These are phyloP conservation scores for Heterotis niloticus DNA, from an alignment of 2,113 vertebrate genomes.

Conservation along the genomic window DNA sequence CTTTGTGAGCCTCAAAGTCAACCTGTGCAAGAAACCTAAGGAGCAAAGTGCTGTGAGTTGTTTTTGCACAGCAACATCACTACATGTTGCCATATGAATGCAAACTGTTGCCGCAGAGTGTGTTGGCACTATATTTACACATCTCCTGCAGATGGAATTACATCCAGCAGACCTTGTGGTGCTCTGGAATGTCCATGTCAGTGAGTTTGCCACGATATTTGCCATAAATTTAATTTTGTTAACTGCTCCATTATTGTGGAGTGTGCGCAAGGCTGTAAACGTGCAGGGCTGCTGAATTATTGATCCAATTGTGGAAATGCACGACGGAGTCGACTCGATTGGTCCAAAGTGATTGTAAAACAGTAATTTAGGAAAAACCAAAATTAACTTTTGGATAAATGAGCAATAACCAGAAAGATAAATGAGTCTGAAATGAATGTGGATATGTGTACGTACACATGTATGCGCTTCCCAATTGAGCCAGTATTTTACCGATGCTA, in stretches of 20 bases:
- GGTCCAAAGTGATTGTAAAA: not conserved
- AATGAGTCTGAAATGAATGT: not conserved
- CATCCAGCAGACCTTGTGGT: not conserved
- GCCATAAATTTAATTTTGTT: constrained; percentile 14
- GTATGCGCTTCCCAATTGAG: no score
- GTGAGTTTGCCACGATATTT: constrained; percentile 5
- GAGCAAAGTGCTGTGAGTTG: not conserved
- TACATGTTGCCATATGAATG: not conserved
- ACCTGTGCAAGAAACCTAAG: not conserved
- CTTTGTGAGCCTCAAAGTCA: not conserved
- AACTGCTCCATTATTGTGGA: not conserved
- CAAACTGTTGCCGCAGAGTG: not conserved
- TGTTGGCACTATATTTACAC: not conserved
- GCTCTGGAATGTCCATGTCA: constrained; percentile 13
- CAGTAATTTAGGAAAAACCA: not conserved
- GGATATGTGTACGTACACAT: not conserved
- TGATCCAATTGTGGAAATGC: not conserved
- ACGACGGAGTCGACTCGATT: not conserved
- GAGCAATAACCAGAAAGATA: not conserved
- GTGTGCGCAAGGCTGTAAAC: not conserved
- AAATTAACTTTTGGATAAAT: not conserved
- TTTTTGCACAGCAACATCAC: not conserved
- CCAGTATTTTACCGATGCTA: no score
- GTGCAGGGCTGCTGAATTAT: constrained; percentile 6
- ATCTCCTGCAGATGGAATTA: not conserved